Percentiles rank a stretch among this genome's conserved stretches.
Evolutionary conservation across 1,140 invertebrate species (phyloP).

Genomic region (Diachasmimorpha longicaudata): DNA sequence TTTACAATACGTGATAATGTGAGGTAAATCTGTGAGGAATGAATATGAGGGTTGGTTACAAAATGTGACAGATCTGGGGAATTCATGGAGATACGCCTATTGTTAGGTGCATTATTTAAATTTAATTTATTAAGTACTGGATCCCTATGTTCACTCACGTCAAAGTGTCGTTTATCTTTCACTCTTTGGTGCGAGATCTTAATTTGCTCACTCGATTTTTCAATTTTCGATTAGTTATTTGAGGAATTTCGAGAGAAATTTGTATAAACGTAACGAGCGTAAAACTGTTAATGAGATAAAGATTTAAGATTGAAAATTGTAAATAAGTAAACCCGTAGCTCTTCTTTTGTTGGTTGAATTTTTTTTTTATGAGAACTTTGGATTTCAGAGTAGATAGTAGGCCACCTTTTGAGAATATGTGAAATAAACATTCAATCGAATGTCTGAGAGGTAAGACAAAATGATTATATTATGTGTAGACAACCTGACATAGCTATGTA

Average conservation of each 20-base stretch:
- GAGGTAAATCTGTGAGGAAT: background rate
- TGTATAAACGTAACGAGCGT: background rate
- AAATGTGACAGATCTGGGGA: background rate
- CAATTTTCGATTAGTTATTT: background rate
- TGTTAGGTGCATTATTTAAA: background rate
- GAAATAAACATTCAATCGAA: background rate
- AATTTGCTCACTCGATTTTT: background rate
- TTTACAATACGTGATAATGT: constrained; percentile 21
- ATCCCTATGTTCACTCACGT: background rate
- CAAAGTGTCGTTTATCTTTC: background rate
- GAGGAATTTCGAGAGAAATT: background rate
- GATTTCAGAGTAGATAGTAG: background rate
- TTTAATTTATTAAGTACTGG: background rate
- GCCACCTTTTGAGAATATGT: background rate
- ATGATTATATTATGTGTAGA: constrained; percentile 7
- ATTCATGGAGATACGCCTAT: background rate
- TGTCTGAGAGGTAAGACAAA: background rate
- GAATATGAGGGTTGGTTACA: background rate
- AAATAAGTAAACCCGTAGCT: constrained; percentile 15
- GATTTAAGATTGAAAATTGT: background rate
- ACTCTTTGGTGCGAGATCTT: background rate
- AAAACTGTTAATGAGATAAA: background rate
- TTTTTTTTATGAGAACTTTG: background rate
- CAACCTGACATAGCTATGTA: constrained; percentile 15
- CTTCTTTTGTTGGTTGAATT: constrained; percentile 3